These are phyloP conservation scores for Rhogogaster chlorosoma DNA, from an alignment of 2,888 invertebrate species.

Conservation along the genomic window DNA sequence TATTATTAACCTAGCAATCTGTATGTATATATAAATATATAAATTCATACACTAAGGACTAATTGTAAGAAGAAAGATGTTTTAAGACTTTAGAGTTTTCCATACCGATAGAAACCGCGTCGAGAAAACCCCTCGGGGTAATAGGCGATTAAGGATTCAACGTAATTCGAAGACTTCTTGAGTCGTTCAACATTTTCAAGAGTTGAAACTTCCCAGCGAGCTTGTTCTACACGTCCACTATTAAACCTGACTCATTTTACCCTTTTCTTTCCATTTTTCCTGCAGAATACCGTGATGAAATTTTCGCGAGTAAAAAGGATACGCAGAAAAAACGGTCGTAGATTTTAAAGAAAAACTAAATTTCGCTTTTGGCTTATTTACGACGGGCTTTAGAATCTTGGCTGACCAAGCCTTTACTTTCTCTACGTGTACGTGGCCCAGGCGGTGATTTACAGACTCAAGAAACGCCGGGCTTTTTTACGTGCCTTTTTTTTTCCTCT, in stretches of 20 bases:
- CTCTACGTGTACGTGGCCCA: conserved; percentile 60
- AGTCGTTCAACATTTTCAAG: conserved; percentile 9
- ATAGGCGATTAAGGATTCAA: conserved; percentile 2
- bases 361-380: conserved; percentile 27
- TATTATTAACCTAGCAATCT: background rate
- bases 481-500: conserved; percentile 55
- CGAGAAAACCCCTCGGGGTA: background rate
- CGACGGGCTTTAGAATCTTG: conserved; percentile 40
- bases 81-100: background rate
- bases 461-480: conserved; percentile 58
- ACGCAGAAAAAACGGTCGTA: conserved; percentile 48
- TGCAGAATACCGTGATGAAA: background rate
- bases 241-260: background rate
- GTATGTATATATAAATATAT: background rate
- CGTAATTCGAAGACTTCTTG: background rate
- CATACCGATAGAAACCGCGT: background rate
- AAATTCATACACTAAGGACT: background rate
- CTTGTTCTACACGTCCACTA: background rate
- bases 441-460: conserved; percentile 67
- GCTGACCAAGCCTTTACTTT: conserved; percentile 71
- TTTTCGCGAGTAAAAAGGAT: conserved; percentile 48
- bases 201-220: background rate
- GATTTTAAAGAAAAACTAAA: conserved; percentile 56
- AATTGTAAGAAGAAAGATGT: background rate
- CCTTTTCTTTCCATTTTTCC: background rate